A percentile compares a stretch with the other conserved stretches of the same genome.
Conservation (phyloP, 2,113 vertebrate genomes). For the Charina bottae region DNA sequence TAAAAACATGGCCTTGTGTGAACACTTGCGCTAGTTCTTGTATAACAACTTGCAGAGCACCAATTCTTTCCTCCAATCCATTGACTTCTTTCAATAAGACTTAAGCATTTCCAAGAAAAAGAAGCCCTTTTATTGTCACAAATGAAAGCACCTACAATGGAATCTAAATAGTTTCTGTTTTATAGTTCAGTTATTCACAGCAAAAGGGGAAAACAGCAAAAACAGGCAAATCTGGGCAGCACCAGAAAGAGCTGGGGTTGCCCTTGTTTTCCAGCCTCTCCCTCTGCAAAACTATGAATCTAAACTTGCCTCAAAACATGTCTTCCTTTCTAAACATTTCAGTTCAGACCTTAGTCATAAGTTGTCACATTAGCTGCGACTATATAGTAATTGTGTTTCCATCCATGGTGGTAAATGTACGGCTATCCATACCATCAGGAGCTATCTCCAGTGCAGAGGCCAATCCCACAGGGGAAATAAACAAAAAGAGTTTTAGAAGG, state of each 20-base stretch:
- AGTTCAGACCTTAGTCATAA: conserved; percentile 1
- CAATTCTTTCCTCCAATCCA: neutral
- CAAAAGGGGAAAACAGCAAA: neutral
- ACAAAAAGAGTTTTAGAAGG: neutral
- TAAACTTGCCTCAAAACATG: conserved; percentile 5
- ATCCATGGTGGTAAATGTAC: conserved; percentile 9
- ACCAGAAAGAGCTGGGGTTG: neutral
- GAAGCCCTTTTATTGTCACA: neutral
- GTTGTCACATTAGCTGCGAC: conserved; percentile 38
- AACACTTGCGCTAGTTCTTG: too few species aligned
- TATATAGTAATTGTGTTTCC: conserved; percentile 22
- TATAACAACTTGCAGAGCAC: neutral
- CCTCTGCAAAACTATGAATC: neutral
- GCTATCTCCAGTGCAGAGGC: conserved; percentile 39
- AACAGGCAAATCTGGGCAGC: neutral
- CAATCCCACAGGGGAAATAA: conserved; percentile 30
- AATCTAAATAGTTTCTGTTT: neutral
- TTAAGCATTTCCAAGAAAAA: neutral
- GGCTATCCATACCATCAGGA: conserved; percentile 13
- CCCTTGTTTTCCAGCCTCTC: neutral
- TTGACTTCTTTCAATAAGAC: neutral
- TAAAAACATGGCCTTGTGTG: too few species aligned
- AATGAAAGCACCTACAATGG: neutral
- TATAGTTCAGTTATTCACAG: neutral
- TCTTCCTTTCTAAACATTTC: neutral